Evolutionary conservation across 2,797 vertebrate species (phyloP).

Genomic region (Sebastes taczanowskii): DNA sequence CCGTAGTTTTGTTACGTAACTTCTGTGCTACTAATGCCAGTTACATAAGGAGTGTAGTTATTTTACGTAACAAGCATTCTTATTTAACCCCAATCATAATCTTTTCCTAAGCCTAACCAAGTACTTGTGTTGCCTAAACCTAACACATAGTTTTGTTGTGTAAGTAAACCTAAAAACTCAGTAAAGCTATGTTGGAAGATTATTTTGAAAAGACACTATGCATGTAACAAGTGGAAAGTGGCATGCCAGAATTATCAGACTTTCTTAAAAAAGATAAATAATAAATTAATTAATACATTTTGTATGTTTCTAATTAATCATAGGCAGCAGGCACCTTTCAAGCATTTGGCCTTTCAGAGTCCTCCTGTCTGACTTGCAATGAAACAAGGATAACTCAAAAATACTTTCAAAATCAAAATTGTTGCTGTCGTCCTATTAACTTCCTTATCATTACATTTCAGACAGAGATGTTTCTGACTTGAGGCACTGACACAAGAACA

Average conservation of each 20-base stretch:
- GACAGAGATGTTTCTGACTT: not conserved
- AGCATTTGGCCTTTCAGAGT: not conserved
- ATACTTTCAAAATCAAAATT: not conserved
- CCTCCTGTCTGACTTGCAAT: not conserved
- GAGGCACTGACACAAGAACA: constrained; percentile 13
- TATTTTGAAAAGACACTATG: not conserved
- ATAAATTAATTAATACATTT: not conserved
- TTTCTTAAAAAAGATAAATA: not conserved
- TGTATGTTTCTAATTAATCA: not conserved
- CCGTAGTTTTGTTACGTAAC: no score
- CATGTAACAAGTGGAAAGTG: not conserved
- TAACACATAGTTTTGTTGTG: no score
- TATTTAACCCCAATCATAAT: no score
- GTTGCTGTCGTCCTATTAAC: not conserved
- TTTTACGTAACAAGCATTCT: no score
- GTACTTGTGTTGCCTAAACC: no score
- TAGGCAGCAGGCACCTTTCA: not conserved
- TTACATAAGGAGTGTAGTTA: no score
- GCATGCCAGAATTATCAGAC: not conserved
- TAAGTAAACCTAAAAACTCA: no score
- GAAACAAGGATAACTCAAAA: not conserved
- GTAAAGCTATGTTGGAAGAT: not conserved
- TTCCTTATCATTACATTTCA: constrained; percentile 6
- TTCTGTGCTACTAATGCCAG: no score
- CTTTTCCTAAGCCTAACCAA: no score